Conservation (phyloP, 2,797 vertebrate species). For the Euthynnus affinis region DNA sequence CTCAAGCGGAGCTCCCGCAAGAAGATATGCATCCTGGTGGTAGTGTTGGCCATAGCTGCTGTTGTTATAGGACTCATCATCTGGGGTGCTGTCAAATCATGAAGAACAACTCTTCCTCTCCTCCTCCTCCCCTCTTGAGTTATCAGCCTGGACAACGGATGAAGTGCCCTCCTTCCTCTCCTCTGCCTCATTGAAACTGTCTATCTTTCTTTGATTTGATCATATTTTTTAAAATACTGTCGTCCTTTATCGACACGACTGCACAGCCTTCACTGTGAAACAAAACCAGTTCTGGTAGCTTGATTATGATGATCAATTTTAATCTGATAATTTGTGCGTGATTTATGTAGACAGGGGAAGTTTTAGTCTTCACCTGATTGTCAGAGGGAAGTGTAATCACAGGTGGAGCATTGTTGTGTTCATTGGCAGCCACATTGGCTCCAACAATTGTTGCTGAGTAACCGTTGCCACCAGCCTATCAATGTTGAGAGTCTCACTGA, state of each 20-base stretch:
- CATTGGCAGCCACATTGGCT: neutral
- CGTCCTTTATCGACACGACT: neutral
- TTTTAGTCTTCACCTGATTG: neutral
- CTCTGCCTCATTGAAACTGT: neutral
- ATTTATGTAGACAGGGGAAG: neutral
- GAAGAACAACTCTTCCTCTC: constrained; percentile 30
- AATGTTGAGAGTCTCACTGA: constrained; percentile 1
- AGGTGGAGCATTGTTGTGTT: neutral
- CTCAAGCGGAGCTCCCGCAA: constrained; percentile 91
- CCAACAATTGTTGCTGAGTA: neutral
- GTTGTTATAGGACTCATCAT: constrained; percentile 87
- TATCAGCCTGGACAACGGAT: constrained; percentile 27
- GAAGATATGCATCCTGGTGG: constrained; percentile 93
- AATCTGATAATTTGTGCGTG: constrained; percentile 1
- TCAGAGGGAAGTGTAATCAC: neutral
- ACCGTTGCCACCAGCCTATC: neutral
- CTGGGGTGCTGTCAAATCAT: constrained; percentile 67
- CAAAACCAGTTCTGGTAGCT: constrained; percentile 27
- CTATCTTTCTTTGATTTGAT: constrained; percentile 15
- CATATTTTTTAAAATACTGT: constrained; percentile 6
- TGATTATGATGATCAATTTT: constrained; percentile 14
- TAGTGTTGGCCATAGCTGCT: constrained; percentile 81
- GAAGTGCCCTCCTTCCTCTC: constrained; percentile 9
- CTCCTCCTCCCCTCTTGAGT: constrained; percentile 7
- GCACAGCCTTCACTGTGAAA: constrained; percentile 44